Evolutionary conservation across 2,797 vertebrate species (phyloP), one percentile per base, ranked within the genome.

Genomic region (Graptemys geographica): DNA sequence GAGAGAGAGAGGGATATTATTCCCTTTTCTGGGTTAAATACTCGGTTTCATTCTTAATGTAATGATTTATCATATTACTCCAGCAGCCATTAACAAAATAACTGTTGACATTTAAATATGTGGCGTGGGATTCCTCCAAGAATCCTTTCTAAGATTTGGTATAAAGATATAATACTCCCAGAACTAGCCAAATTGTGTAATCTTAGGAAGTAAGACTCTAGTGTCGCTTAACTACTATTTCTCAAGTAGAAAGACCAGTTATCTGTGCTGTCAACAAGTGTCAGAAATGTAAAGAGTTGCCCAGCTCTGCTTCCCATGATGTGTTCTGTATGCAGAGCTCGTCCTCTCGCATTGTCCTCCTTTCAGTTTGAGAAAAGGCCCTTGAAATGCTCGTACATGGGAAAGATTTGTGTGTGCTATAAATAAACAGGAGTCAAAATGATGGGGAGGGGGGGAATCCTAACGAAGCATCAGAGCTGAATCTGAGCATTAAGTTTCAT

Each of bases 21-120:
- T 96, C 92, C 96, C 94, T 95, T 90, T 93, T 95, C 95, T 90
- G 94, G 92, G 92, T 96, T 93, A 90, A 93, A 65, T 55, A 59
- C 62, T 92, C 83, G 85, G 90, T 93, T 87, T 93, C 94, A 94
- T 55, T 6, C 78, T 65, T 8, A 86, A 57, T 82, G 57, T 10
- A 86, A 44, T 2, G 2, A 62, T 86, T 79, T 65, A 87, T 84
- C 84, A 5, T 69, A 74, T 11, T 37, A 6, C 52, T 81, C 37
- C 9, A 4, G 80, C 55, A 16, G 56, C 79, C 87, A 86, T 12
- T 11, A 49, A 65, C 13, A 37, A 62, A 76, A 91, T 6, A 89
- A 47, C 62, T 11, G 80, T 37, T 83, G 3, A 79, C 93, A 95
- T 79, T 90, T 84, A 18, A 7, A 62, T 37, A 37, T 59, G 25